Conservation (phyloP, 2,797 vertebrate species). For the Sarcoramphus papa region DNA sequence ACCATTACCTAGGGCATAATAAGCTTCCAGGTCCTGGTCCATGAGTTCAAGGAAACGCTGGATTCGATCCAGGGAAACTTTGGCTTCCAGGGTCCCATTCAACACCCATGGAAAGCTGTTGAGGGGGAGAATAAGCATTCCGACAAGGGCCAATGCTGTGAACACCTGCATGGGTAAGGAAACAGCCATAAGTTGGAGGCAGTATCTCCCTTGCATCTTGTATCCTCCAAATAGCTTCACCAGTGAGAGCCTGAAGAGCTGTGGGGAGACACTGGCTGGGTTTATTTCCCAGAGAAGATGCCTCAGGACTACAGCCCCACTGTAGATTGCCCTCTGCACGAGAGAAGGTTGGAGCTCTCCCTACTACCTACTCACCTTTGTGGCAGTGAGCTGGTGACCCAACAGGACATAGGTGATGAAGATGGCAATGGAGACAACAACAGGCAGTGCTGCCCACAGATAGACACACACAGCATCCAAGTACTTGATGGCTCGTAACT, state of each 20-base stretch:
- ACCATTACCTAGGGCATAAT: conserved; percentile 83
- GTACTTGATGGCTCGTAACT: conserved; percentile 83
- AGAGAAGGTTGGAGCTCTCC: neutral
- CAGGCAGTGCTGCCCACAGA: conserved; percentile 92
- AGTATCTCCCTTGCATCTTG: neutral
- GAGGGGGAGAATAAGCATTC: conserved; percentile 91
- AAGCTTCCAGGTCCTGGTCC: conserved; percentile 82
- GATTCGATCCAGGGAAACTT: conserved; percentile 92
- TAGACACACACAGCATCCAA: conserved; percentile 94
- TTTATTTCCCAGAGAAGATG: neutral
- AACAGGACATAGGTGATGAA: conserved; percentile 90
- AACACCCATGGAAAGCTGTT: conserved; percentile 95
- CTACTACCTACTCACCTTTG: conserved; percentile 78
- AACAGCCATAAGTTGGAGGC: neutral
- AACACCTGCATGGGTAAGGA: conserved; percentile 81
- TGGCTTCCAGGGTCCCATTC: conserved; percentile 89
- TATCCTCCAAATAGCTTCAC: neutral
- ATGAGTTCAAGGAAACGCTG: conserved; percentile 84
- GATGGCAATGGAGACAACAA: conserved; percentile 90
- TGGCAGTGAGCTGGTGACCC: conserved; percentile 90
- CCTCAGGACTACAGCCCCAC: neutral
- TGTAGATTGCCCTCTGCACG: neutral
- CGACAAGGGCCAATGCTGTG: conserved; percentile 90
- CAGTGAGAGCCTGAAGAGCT: neutral
- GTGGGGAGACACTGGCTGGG: neutral